These are phyloP conservation scores for Acanthis flammea DNA, from an alignment of 2,797 vertebrate genomes.

Conservation along the genomic window DNA sequence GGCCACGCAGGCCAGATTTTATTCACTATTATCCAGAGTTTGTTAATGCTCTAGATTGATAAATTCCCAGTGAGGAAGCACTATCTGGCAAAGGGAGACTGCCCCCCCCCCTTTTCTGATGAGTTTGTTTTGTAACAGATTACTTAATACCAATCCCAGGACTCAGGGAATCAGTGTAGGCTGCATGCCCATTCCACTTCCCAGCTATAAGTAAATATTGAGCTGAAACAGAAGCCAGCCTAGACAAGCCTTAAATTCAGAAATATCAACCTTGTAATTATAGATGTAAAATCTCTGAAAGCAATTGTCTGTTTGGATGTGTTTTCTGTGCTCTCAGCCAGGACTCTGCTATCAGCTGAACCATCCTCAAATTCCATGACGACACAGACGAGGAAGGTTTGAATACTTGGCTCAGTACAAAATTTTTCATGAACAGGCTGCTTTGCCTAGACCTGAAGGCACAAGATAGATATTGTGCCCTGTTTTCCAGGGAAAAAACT, in stretches of 20 bases:
- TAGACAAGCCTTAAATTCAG: neutral
- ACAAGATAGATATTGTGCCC: neutral
- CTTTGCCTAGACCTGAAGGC: neutral
- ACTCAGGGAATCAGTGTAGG: neutral
- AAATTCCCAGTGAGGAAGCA: neutral
- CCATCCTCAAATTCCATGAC: neutral
- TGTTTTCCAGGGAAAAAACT: neutral
- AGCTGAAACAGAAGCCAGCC: neutral
- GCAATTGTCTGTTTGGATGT: neutral
- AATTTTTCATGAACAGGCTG: neutral
- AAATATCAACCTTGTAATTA: slow-evolving; percentile 17
- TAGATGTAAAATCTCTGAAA: neutral
- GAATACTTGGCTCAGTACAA: neutral
- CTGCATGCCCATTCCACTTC: neutral
- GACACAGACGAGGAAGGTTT: neutral
- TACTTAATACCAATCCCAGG: neutral
- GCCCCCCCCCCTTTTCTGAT: neutral
- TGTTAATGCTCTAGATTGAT: neutral
- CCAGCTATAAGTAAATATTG: neutral
- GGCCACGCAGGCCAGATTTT: neutral
- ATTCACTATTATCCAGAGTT: neutral
- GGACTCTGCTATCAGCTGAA: slow-evolving; percentile 1
- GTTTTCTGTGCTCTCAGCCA: neutral
- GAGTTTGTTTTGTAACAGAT: neutral
- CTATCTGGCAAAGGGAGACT: neutral